phyloP scores from a whole-genome alignment of 2,888 invertebrate species.

The Axea sp. region DNA sequence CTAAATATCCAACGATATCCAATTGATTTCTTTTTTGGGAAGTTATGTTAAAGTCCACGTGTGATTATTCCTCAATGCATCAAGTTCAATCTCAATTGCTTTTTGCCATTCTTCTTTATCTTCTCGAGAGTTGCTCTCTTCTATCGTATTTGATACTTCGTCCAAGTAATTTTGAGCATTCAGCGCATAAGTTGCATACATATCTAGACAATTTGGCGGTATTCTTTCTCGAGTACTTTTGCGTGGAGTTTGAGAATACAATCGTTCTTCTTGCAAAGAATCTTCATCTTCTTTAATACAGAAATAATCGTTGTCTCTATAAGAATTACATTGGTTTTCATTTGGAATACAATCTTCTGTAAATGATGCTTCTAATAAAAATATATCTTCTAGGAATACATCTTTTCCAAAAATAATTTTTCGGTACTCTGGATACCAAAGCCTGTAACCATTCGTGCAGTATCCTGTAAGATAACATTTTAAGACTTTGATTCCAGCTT shows the following conservation, averaged over 20 bases:
- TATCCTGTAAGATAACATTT: constrained; percentile 64
- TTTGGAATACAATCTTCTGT: constrained; percentile 23
- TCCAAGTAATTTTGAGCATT: not conserved
- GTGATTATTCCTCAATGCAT: not conserved
- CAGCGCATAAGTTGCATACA: not conserved
- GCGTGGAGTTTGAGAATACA: not conserved
- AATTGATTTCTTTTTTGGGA: not conserved
- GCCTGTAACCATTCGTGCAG: constrained; percentile 60
- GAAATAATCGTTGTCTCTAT: no score
- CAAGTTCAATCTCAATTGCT: not conserved
- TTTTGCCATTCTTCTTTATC: not conserved
- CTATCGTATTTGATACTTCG: not conserved
- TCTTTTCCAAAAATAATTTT: constrained; percentile 7
- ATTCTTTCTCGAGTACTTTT: not conserved
- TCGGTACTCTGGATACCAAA: constrained; percentile 29
- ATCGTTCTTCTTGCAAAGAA: no score
- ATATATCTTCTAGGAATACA: constrained; percentile 20
- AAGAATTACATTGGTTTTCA: no score
- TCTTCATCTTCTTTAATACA: not conserved
- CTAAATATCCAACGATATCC: not conserved
- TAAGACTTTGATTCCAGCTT: constrained; percentile 64
- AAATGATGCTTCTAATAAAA: not conserved
- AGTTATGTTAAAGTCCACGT: constrained; percentile 4
- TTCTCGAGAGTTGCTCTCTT: not conserved
- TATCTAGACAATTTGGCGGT: not conserved